Evolutionary conservation across 2,888 invertebrate species (phyloP), one percentile per base, ranked within the genome.

Genomic region (Drosophila anceps): DNA sequence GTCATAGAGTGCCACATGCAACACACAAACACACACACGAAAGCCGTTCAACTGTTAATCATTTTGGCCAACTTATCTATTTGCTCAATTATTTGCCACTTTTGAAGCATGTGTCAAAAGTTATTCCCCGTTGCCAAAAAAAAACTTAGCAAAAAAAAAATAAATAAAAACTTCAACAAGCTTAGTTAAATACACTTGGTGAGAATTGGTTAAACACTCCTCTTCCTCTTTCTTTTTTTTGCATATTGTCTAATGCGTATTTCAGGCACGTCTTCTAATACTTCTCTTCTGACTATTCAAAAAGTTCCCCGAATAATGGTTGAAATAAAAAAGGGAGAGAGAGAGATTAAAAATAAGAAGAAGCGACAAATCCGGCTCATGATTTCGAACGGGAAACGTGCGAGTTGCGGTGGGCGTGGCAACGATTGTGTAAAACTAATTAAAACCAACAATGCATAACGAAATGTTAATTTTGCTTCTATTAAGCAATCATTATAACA

Each of bases 51-150:
- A 39, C n/a, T 37, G 60, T 58, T 74, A 70, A 69, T 29, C 35
- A 20, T 46, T 60, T 61, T 27, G 41, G 18, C 44, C 60, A 55
- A 79, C 41, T 63, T 18, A n/a, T 15, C 1, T 67, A 53, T 77
- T 77, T 75, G 59, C 48, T 44, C 61, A 75, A 65, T 67, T 75
- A 65, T 43, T 75, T 61, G 70, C 48, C 75, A 58, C 58, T 46
- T 59, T 50, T 43, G 35, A n/a, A 0, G 33, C 55, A 64, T 64
- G 48, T 68, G 57, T 35, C 13, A 44, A 50, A 63, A 61, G 77
- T 79, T 20, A 75, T 50, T 77, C 80, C 77, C 79, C 77, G 20
- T 50, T 7, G 4, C 15, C 29, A 35, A 66, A 50, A 51, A 48
- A 33, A 15, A 24, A 50, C 24, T 31, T 62, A 50, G 48, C 44